Evolutionary conservation across 1,140 invertebrate genomes (phyloP).

Genomic region (Aleiodes sp.): DNA sequence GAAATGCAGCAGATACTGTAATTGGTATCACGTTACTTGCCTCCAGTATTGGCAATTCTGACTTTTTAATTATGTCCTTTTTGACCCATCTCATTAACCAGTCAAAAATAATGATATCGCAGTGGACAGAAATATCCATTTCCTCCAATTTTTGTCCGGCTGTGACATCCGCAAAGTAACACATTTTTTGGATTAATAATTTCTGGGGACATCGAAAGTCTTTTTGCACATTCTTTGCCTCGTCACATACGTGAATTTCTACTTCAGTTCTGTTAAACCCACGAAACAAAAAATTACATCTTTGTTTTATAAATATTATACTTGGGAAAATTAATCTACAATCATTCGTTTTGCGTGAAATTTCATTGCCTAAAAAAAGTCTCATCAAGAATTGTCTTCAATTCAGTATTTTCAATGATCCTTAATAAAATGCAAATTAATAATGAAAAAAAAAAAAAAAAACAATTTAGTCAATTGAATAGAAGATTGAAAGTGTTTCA

Average conservation of each 20-base stretch:
- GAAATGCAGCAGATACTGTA: slow-evolving; percentile 90
- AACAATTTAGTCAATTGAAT: no score
- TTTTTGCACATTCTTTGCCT: slow-evolving; percentile 84
- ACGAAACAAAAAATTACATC: neutral
- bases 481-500: no score
- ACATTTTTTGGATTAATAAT: slow-evolving; percentile 89
- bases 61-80: slow-evolving; percentile 73
- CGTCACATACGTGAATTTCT: slow-evolving; percentile 88
- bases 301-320: no score
- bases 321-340: no score
- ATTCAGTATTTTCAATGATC: no score
- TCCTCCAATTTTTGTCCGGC: slow-evolving; percentile 88
- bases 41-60: slow-evolving; percentile 79
- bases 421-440: no score
- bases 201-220: slow-evolving; percentile 89
- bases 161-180: slow-evolving; percentile 91
- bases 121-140: slow-evolving; percentile 96
- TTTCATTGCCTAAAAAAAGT: no score
- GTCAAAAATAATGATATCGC: slow-evolving; percentile 92
- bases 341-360: no score
- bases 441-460: no score
- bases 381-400: no score
- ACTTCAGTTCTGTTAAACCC: slow-evolving; percentile 78
- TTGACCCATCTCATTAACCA: slow-evolving; percentile 97
- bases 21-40: slow-evolving; percentile 89